Conservation (phyloP, 2,888 invertebrate species). For the Drosophila niveifrons region DNA sequence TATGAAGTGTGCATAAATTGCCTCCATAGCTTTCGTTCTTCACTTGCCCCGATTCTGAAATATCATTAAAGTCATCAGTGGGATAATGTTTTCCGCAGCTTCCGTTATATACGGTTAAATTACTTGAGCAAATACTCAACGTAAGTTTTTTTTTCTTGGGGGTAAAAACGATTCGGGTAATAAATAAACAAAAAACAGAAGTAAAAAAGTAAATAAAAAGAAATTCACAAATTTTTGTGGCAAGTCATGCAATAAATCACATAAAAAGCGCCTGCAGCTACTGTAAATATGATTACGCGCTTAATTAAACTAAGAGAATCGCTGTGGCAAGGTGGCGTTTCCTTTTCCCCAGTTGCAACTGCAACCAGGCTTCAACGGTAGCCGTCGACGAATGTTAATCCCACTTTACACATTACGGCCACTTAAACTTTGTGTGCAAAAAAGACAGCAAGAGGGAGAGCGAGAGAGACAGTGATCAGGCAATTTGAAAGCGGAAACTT, state of each 20-base stretch:
- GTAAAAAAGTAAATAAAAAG: constrained; percentile 22
- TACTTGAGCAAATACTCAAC: constrained; percentile 45
- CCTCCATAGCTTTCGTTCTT: neutral
- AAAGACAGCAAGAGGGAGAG: neutral
- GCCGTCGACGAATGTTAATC: constrained; percentile 56
- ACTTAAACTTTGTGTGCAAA: constrained; percentile 39
- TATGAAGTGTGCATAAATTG: too few relatives aligned
- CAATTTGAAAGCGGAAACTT: constrained; percentile 66
- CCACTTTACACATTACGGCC: constrained; percentile 63
- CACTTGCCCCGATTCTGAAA: neutral
- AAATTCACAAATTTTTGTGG: constrained; percentile 29
- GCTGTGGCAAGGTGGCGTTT: constrained; percentile 11
- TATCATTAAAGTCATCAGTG: neutral
- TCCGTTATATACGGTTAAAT: constrained; percentile 33
- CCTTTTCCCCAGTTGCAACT: constrained; percentile 8
- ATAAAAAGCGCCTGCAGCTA: constrained; percentile 41
- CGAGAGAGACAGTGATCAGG: constrained; percentile 33
- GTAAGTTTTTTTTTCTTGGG: constrained; percentile 5
- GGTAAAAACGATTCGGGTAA: constrained; percentile 20
- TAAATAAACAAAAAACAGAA: constrained; percentile 3
- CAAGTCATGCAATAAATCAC: constrained; percentile 57
- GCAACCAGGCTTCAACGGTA: constrained; percentile 41
- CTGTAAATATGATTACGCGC: constrained; percentile 71
- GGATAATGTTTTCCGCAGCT: neutral
- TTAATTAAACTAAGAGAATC: constrained; percentile 61